These are phyloP conservation scores for Monopis laevigella DNA, from an alignment of 2,888 invertebrate species.

Conservation along the genomic window DNA sequence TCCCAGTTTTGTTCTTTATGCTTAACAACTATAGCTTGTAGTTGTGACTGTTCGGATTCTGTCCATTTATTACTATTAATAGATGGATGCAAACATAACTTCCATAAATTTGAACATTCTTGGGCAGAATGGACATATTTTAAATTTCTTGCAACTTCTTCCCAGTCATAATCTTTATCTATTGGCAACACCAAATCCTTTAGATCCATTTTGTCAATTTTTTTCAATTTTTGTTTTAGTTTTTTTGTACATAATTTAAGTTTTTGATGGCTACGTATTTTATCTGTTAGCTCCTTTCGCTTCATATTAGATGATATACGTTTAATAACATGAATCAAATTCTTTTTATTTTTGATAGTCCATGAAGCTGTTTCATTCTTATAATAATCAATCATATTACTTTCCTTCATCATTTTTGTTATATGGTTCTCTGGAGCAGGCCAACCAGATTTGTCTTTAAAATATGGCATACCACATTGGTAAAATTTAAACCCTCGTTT, in stretches of 20 bases:
- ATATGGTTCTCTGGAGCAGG: background rate
- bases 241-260: background rate
- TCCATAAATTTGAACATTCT: conserved; percentile 3
- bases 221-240: background rate
- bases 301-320: background rate
- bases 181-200: background rate
- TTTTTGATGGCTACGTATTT: background rate
- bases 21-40: background rate
- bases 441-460: background rate
- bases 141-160: background rate
- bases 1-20: background rate
- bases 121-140: background rate
- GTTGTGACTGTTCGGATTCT: background rate
- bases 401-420: background rate
- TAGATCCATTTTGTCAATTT: background rate
- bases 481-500: background rate
- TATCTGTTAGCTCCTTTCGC: background rate
- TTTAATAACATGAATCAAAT: conserved; percentile 1
- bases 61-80: background rate
- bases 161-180: conserved; percentile 3
- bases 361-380: background rate
- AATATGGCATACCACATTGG: conserved; percentile 1
- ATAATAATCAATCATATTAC: background rate
- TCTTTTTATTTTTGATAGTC: background rate
- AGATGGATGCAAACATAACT: conserved; percentile 1